These are phyloP conservation scores for Perca fluviatilis DNA, from an alignment of 2,113 vertebrate species.

Conservation along the genomic window DNA sequence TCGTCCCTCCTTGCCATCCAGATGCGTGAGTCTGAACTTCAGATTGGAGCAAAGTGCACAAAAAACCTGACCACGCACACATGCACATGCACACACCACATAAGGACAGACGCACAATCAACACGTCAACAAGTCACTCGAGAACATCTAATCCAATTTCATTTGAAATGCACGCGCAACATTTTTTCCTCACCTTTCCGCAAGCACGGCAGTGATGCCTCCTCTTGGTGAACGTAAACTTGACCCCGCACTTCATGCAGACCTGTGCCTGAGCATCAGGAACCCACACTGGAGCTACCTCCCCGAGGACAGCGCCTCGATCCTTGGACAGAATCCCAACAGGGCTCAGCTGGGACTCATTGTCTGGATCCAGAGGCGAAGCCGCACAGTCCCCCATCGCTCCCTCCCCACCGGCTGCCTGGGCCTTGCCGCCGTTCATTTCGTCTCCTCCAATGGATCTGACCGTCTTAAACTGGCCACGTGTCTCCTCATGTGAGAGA, in stretches of 20 bases:
- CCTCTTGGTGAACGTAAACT: conserved; percentile 97
- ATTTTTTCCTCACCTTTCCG: conserved; percentile 89
- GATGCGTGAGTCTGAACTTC: conserved; percentile 94
- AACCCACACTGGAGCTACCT: conserved; percentile 95
- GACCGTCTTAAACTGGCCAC: conserved; percentile 58
- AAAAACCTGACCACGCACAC: conserved; percentile 87
- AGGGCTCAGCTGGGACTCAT: conserved; percentile 87
- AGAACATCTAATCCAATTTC: neutral
- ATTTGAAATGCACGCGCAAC: neutral
- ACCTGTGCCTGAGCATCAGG: conserved; percentile 96
- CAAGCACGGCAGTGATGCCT: conserved; percentile 98
- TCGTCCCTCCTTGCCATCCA: conserved; percentile 96
- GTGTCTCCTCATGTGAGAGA: conserved; percentile 85
- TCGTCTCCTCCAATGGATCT: conserved; percentile 38
- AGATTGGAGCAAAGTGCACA: conserved; percentile 95
- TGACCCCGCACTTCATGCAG: conserved; percentile 97
- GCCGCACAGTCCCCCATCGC: conserved; percentile 79
- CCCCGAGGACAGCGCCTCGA: conserved; percentile 89
- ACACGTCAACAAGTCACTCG: neutral
- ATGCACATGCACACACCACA: conserved; percentile 39
- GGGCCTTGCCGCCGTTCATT: conserved; percentile 58
- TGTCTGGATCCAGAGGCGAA: conserved; percentile 87
- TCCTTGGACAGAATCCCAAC: conserved; percentile 89
- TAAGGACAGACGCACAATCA: neutral
- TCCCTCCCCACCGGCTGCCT: conserved; percentile 63